Base-by-base conservation (phyloP, 2,888 invertebrate genomes). In the Drosophila nigricruria region DNA sequence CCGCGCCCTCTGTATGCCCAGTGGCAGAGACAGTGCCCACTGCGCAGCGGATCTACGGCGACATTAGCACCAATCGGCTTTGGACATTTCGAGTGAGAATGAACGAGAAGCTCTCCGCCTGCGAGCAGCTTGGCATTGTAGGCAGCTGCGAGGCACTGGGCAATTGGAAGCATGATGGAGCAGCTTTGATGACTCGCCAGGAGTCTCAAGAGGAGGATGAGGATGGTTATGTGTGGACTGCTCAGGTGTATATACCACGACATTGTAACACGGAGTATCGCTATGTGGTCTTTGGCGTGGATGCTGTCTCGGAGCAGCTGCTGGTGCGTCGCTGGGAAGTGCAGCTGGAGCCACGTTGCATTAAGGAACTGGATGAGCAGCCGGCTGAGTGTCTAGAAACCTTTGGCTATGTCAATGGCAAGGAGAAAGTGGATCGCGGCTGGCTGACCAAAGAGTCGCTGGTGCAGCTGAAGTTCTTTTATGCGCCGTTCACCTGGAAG, bases 381-480 rank as follows among this genome's bases (percentile, higher is more conserved):
- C 60, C 76, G 0, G 38, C 62, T 6, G 50, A 62, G 3, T 81
- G 76, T 16, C 92, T 93, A 65, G 95, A 96, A 74, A 93, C 93
- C 54, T 97, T 96, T 93, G 97, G 97, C 52, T 70, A 50, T 18
- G 56, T 76, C 2, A 93, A 94, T 82, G 94, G 94, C 88, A 94
- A 94, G 89, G 92, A 93, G 73, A 94, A 94, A 78, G 93, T 97
- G 16, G 96, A 96, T 88, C 94, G 95, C 78, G 98, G 98, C 16
- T 98, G 98, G 98, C 93, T 98, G 32, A 97, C 96, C 42, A 94
- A 95, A 73, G 97, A 97, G 91, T 96, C 96, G n/a, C 94, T 96
- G 61, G 94, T 98, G 52, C 97, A 98, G 91, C 94, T 98, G 70
- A 97, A 97, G 92, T 94, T 97, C 87, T 95, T 95, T 84, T 96